Conservation (phyloP, 2,113 vertebrate genomes). For the Piliocolobus tephrosceles region DNA sequence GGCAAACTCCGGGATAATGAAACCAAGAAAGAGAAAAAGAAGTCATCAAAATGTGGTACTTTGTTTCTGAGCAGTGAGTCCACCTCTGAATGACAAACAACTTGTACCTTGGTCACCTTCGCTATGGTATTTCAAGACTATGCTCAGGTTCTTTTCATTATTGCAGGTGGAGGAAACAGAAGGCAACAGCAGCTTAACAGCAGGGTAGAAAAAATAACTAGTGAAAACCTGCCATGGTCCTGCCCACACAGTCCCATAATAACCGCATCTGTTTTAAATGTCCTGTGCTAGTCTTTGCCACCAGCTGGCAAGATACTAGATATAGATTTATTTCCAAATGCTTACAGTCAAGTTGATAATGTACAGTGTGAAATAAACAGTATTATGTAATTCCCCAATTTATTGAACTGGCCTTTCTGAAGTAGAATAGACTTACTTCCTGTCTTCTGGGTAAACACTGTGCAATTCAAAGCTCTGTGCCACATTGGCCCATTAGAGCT, state of each 20-base stretch:
- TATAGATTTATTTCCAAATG: conserved; percentile 23
- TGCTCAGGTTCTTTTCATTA: not conserved
- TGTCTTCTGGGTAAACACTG: conserved; percentile 53
- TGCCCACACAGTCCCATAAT: not conserved
- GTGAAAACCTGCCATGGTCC: not conserved
- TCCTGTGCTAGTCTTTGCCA: not conserved
- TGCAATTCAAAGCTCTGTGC: conserved; percentile 55
- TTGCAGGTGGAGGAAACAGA: not conserved
- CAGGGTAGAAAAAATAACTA: not conserved
- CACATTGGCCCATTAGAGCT: conserved; percentile 24
- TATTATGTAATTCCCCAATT: conserved; percentile 19
- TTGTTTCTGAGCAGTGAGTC: not conserved
- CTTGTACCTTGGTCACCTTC: not conserved
- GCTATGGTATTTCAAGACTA: not conserved
- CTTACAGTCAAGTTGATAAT: not conserved
- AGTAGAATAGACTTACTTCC: conserved; percentile 45
- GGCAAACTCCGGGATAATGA: not conserved
- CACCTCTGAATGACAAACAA: not conserved
- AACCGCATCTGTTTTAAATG: not conserved
- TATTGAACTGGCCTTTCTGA: not conserved
- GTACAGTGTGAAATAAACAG: conserved; percentile 50
- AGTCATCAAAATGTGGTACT: not conserved
- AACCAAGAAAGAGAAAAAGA: not conserved
- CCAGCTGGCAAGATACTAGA: not conserved
- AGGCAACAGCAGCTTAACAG: not conserved